Base-by-base conservation (phyloP, 1,140 invertebrate genomes). In the Acromyrmex charruanus region DNA sequence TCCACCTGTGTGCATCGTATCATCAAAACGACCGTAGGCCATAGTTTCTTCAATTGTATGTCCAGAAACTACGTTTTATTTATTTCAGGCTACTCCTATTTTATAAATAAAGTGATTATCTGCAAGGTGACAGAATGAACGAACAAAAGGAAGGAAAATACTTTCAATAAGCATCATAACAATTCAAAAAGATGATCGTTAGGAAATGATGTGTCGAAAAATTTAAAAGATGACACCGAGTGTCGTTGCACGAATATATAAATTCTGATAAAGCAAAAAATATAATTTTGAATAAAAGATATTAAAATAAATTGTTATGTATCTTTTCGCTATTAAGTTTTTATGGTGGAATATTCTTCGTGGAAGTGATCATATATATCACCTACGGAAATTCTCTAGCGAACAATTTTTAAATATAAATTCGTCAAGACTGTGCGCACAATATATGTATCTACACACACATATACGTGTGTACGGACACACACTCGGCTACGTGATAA, bases 1-100 rank as follows among this genome's bases (percentile, higher is more conserved):
- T 86, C 68, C 86, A 86, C 86, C 85, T 87, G 82, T 63, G 87
- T 68, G 58, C 69, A 85, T 88, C 75, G 63, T 75, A 63, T 82
- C 72, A 68, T 80, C 84, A 66, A 68, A 59, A 9, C 12, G 9
- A 18, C 12, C 59, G 35, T 74, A 44, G 25, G 21, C 69, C 69
- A 39, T 35, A 16, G 25, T 63, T 63, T 16, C 2, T 61, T 61
- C 28, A 18, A 35, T 51, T 63, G n/a, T 7, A n/a, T 12, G 1
- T n/a, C 25, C 21, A 16, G 6, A 31, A 51, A 81, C 10, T 44
- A 44, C 2, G 35, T 58, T 21, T 49, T 69, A 14, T 81, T 58
- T 71, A 58, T 1, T 59, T 39, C n/a, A 31, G 10, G 16, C 10
- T 39, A 9, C 35, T 71, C 10, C 7, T 21, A 12, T 3, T 66